Evolutionary conservation across 1,140 invertebrate genomes (phyloP), one percentile per base, ranked within the genome.

Genomic region (Drosophila burlai): DNA sequence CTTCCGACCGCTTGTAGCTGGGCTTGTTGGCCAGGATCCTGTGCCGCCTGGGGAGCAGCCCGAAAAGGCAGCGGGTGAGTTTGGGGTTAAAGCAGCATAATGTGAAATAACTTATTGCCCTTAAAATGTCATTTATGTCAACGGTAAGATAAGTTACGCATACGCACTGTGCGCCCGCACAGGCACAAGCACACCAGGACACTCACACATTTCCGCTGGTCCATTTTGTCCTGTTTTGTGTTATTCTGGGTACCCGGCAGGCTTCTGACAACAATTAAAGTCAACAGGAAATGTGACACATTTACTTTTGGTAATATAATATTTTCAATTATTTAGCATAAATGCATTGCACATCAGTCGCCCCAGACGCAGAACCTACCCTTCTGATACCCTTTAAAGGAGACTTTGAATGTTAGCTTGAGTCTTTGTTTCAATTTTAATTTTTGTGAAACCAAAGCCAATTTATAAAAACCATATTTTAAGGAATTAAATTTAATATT

Each of bases 91-190:
- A 46, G 74, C 75, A 77, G 74, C 81, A 85, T 90, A 91, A 90
- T 90, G 85, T 75, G 85, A 90, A 90, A 90, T 90, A 90, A 90
- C 85, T 90, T 90, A 90, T 90, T 90, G 85, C 81, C 85, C 85
- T 90, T 90, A 90, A 90, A 90, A 90, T 90, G 85, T 90, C 85
- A 90, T 90, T 90, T 90, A 74, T 90, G 85, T 90, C 85, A 90
- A 90, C 85, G 85, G 71, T 84, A 90, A 90, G 85, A 90, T 90
- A 90, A 90, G 85, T 90, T 90, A 90, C 85, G 77, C 85, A 89
- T 81, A 89, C 84, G 74, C 78, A 78, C 81, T 65, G 77, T 74
- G 34, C 13, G 34, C 52, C 55, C 57, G 26, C 52, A 47, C 58
- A 40, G 46, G 15, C 43, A 36, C 46, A 24, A 36, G 31, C 15